phyloP scores from a whole-genome alignment of 2,113 vertebrate species.

The Puffinus mauretanicus region DNA sequence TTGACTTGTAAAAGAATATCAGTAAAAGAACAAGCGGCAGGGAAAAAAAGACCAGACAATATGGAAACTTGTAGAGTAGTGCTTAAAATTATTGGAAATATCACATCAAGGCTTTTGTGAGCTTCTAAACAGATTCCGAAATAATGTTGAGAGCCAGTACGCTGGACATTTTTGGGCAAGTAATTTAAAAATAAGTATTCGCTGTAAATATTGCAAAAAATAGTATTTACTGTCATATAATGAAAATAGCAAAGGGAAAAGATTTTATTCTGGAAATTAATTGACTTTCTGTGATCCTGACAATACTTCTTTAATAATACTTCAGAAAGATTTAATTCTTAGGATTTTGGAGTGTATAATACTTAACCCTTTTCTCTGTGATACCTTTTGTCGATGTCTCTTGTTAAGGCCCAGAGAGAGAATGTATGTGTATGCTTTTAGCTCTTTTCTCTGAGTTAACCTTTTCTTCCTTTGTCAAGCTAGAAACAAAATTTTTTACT shows the following conservation, averaged over 20 bases:
- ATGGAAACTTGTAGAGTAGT: not conserved
- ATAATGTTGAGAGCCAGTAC: not conserved
- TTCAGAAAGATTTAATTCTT: not conserved
- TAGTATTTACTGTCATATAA: too few species aligned
- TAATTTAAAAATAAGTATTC: not conserved
- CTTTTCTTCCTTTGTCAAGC: not conserved
- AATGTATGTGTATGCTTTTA: not conserved
- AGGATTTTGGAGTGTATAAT: not conserved
- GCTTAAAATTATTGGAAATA: not conserved
- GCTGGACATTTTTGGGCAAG: not conserved
- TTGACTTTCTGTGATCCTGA: not conserved
- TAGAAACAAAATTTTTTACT: not conserved
- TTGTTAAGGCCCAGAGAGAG: not conserved
- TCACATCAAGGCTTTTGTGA: not conserved
- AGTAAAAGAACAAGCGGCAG: fast-evolving
- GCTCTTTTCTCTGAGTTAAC: not conserved
- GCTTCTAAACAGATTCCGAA: not conserved
- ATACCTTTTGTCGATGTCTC: not conserved
- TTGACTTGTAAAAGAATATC: not conserved
- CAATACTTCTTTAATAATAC: not conserved
- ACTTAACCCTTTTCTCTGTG: not conserved
- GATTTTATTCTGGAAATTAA: not conserved
- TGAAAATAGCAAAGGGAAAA: not conserved
- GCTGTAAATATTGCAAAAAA: not conserved
- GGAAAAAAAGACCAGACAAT: not conserved